A percentile compares a stretch with the other conserved stretches of the same genome.
Evolutionary conservation across 2,888 invertebrate species (phyloP).

Genomic region (Augiades crinisus): DNA sequence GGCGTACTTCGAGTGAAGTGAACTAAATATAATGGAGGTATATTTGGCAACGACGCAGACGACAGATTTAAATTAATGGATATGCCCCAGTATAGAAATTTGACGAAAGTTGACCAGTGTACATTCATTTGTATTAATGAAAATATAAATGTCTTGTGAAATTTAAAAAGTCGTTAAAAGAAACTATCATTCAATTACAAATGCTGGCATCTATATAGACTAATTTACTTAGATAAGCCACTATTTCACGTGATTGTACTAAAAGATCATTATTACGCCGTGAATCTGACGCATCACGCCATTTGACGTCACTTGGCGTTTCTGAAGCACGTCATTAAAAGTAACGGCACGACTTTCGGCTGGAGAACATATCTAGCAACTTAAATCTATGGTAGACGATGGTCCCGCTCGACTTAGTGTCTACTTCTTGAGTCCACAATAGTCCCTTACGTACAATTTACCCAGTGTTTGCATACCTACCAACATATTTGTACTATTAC

Average conservation of each 20-base stretch:
- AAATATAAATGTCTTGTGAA: too few species aligned
- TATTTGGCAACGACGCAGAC: neutral
- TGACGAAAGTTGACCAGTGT: too few species aligned
- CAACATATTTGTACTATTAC: slow-evolving; percentile 71
- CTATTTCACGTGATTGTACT: neutral
- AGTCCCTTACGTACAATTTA: slow-evolving; percentile 23
- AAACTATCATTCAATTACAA: too few species aligned
- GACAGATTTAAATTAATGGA: neutral
- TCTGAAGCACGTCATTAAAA: neutral
- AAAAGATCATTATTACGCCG: neutral
- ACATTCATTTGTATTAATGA: too few species aligned
- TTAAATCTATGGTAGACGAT: neutral
- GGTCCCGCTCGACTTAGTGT: neutral
- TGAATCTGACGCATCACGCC: neutral
- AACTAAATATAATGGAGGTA: neutral
- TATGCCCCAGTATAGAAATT: neutral
- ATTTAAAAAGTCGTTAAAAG: too few species aligned
- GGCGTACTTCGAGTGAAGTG: neutral
- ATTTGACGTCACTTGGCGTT: neutral
- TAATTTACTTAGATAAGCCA: neutral
- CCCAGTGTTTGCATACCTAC: slow-evolving; percentile 35
- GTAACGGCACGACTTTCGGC: too few species aligned
- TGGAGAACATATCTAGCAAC: neutral
- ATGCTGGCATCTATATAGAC: too few species aligned
- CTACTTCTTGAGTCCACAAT: slow-evolving; percentile 16